A percentile compares a stretch with the other conserved stretches of the same genome.
Conservation (phyloP, 2,113 vertebrate genomes). For the Neopipo cinnamomea region DNA sequence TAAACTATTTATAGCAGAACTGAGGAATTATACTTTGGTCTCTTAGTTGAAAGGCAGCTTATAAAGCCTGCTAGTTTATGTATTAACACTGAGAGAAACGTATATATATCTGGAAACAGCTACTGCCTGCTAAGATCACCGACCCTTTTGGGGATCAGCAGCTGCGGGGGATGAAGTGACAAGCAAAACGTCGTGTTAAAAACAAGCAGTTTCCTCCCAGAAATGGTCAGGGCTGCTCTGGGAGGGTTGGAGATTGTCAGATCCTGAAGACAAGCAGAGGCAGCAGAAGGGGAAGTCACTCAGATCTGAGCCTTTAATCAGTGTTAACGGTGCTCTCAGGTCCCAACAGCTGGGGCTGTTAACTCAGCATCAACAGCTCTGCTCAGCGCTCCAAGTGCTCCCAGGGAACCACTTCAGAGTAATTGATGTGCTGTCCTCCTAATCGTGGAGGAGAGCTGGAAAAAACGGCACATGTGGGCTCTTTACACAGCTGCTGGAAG, state of each 20-base stretch:
- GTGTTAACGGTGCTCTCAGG: background rate
- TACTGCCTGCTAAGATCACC: background rate
- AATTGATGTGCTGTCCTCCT: background rate
- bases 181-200: accelerated
- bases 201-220: background rate
- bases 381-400: background rate
- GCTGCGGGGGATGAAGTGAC: background rate
- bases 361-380: background rate
- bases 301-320: background rate
- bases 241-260: background rate
- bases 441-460: background rate
- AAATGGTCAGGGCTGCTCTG: background rate
- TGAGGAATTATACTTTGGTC: background rate
- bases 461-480: background rate
- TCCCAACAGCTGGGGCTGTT: background rate
- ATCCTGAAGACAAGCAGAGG: background rate
- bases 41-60: background rate
- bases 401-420: background rate
- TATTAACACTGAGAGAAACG: background rate
- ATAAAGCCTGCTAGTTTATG: background rate
- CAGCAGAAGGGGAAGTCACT: background rate
- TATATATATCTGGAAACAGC: background rate
- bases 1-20: background rate
- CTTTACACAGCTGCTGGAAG: background rate
- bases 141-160: background rate